Evolutionary conservation across 2,797 vertebrate genomes (phyloP).

Genomic region (Tarsius wallacei): DNA sequence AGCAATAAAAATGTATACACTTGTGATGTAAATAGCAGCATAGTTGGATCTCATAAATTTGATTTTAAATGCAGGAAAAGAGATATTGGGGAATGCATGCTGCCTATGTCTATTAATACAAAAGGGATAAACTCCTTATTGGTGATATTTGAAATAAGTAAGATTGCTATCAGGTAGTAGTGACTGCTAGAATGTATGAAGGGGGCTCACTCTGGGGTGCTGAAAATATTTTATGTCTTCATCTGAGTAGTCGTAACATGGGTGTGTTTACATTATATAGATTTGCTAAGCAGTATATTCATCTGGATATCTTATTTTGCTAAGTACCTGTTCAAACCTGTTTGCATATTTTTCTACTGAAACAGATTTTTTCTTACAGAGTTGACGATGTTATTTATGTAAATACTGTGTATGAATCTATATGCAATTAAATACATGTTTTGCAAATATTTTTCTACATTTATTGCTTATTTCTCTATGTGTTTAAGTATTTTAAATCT

Average conservation of each 20-base stretch:
- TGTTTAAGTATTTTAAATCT: not conserved
- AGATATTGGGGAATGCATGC: not conserved
- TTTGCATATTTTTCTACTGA: not conserved
- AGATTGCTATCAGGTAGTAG: not conserved
- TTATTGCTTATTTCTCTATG: not conserved
- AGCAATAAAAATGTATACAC: not conserved
- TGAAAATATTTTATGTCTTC: not conserved
- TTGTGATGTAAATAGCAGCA: not conserved
- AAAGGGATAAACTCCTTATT: not conserved
- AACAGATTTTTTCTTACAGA: not conserved
- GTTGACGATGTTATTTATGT: not conserved
- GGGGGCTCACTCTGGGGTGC: not conserved
- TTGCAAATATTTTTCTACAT: not conserved
- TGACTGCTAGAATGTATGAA: not conserved
- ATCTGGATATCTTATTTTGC: not conserved
- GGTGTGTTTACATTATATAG: not conserved
- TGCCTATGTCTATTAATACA: not conserved
- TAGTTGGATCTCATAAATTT: not conserved
- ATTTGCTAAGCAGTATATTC: not conserved
- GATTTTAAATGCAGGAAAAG: not conserved
- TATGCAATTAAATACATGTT: not conserved
- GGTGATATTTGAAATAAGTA: not conserved
- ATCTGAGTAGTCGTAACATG: not conserved
- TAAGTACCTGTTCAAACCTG: not conserved
- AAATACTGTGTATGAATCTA: not conserved